These are phyloP conservation scores for Sinodicranocentrus sp. DNA, from an alignment of 2,888 invertebrate genomes.

Conservation along the genomic window DNA sequence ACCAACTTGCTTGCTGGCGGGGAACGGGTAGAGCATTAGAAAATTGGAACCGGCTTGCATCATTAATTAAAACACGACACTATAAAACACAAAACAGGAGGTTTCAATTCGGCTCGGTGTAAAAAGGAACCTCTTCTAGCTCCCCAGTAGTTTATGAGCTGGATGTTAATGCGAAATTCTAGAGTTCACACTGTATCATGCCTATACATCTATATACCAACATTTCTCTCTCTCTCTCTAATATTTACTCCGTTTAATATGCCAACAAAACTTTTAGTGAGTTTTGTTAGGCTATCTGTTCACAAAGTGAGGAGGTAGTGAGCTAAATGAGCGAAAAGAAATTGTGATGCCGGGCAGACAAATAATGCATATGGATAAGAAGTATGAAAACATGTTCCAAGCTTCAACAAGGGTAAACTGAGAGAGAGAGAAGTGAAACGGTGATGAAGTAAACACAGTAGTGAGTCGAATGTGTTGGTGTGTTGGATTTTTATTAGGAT, in stretches of 20 bases:
- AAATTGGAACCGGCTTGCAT: constrained; percentile 69
- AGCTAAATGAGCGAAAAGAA: not conserved
- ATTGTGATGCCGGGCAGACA: not conserved
- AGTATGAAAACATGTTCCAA: not conserved
- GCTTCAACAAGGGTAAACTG: not conserved
- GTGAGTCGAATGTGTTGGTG: constrained; percentile 2
- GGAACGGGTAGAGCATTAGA: constrained; percentile 52
- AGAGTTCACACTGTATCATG: no score
- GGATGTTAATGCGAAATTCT: no score
- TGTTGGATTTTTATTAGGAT: constrained; percentile 9
- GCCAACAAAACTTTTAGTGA: no score
- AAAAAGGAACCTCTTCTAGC: not conserved
- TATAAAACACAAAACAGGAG: constrained; percentile 70
- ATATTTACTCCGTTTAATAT: no score
- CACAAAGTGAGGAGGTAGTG: no score
- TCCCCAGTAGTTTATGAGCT: constrained; percentile 18
- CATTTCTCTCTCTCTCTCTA: no score
- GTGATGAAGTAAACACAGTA: constrained; percentile 4
- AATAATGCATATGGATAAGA: constrained; percentile 9
- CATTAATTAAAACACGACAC: constrained; percentile 70
- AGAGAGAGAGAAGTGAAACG: constrained; percentile 10
- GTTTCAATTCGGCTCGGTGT: constrained; percentile 60
- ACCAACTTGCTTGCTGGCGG: constrained; percentile 18
- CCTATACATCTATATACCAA: no score
- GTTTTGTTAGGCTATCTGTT: no score